Percentiles rank a stretch among this genome's conserved stretches.
Conservation (phyloP, 2,113 vertebrate species). For the Edolisoma coerulescens region DNA sequence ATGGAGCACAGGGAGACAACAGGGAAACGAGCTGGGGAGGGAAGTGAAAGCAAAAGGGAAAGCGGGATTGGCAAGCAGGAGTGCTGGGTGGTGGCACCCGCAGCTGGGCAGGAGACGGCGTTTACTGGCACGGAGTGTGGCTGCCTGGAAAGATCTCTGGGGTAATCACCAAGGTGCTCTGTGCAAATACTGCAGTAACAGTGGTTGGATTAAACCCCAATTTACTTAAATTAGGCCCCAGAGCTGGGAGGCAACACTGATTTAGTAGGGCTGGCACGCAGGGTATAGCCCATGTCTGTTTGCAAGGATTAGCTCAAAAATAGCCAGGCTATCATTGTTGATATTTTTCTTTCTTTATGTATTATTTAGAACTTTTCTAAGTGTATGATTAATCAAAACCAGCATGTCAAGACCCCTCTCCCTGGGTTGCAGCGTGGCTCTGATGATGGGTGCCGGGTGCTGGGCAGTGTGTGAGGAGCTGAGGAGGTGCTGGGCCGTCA, state of each 20-base stretch:
- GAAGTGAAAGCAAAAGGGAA: background rate
- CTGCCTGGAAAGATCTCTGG: background rate
- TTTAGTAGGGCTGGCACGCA: background rate
- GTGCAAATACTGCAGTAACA: background rate
- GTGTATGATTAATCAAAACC: background rate
- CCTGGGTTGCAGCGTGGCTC: background rate
- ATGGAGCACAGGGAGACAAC: no score
- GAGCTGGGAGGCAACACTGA: no score
- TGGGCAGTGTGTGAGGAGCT: background rate
- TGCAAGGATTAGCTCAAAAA: background rate
- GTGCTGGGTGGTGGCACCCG: background rate
- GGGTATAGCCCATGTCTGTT: background rate
- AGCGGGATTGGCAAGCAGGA: background rate
- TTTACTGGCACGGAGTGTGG: background rate
- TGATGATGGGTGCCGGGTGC: fast-evolving
- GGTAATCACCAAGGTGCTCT: background rate
- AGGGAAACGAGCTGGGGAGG: background rate
- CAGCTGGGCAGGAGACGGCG: background rate
- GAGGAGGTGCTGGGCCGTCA: background rate
- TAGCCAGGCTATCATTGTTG: background rate
- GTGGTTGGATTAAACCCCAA: background rate
- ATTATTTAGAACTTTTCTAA: background rate
- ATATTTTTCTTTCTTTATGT: background rate
- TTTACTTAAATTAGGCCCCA: background rate
- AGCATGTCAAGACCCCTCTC: background rate